Percentiles rank a stretch among this genome's conserved stretches.
Evolutionary conservation across 1,140 invertebrate genomes (phyloP).

Genomic region (Drosophila mayri): DNA sequence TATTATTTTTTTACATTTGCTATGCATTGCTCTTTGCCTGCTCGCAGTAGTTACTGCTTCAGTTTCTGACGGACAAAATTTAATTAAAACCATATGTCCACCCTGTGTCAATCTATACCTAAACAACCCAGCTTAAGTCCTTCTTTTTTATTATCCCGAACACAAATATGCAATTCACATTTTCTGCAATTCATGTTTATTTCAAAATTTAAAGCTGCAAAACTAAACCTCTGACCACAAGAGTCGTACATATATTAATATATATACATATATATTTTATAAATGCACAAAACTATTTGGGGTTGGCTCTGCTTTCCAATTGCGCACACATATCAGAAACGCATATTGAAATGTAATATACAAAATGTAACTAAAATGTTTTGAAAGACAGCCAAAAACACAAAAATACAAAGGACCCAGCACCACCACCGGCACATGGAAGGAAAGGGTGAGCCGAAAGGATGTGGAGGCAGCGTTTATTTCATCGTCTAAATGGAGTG

Average conservation of each 20-base stretch:
- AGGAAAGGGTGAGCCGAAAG: slow-evolving; percentile 7
- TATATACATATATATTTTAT: background rate
- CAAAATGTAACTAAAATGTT: slow-evolving; percentile 80
- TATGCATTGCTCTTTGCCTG: background rate
- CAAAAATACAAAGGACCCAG: slow-evolving; percentile 16
- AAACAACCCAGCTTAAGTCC: background rate
- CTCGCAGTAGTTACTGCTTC: background rate
- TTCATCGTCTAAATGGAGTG: slow-evolving; percentile 80
- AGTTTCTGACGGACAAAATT: background rate
- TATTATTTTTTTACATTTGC: background rate
- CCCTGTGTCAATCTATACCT: background rate
- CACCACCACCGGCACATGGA: background rate
- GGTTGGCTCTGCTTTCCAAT: slow-evolving; percentile 54
- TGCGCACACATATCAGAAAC: slow-evolving; percentile 62
- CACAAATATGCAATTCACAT: slow-evolving; percentile 2
- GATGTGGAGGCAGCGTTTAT: slow-evolving; percentile 56
- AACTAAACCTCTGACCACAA: slow-evolving; percentile 2
- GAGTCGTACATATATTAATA: too few relatives aligned
- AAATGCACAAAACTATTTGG: slow-evolving; percentile 9
- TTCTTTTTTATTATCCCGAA: background rate
- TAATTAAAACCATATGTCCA: background rate
- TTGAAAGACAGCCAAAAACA: slow-evolving; percentile 76
- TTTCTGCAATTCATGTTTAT: slow-evolving; percentile 1
- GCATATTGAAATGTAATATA: slow-evolving; percentile 76
- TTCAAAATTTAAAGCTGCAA: slow-evolving; percentile 1